Conservation (phyloP, 2,113 vertebrate genomes). For the Triplophysa tibetana region DNA sequence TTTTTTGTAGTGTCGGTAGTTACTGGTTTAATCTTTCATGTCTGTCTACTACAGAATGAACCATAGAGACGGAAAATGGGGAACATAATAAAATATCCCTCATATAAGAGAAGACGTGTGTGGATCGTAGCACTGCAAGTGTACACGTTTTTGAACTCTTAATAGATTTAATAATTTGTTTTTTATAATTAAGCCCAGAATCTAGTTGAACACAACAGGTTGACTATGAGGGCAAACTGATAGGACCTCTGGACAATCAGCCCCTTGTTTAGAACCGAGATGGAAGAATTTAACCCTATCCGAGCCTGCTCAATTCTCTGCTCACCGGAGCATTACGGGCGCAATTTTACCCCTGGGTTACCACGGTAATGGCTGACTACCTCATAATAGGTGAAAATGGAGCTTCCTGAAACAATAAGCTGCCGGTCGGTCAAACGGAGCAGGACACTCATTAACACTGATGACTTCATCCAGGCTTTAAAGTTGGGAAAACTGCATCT, state of each 20-base stretch:
- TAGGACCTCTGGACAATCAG: conserved; percentile 40
- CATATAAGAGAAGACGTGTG: not conserved
- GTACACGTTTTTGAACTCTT: not conserved
- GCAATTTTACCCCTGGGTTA: conserved; percentile 62
- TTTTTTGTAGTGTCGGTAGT: conserved; percentile 13
- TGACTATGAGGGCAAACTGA: conserved; percentile 9
- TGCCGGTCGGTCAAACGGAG: conserved; percentile 58
- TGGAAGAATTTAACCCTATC: conserved; percentile 54
- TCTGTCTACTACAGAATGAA: not conserved
- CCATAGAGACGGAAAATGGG: not conserved
- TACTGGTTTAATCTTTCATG: not conserved
- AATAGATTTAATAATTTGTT: not conserved
- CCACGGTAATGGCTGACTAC: conserved; percentile 65
- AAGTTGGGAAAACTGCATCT: not conserved
- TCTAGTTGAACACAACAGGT: conserved; percentile 20
- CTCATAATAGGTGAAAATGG: conserved; percentile 70
- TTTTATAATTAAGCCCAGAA: not conserved
- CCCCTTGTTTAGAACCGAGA: conserved; percentile 37
- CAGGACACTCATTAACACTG: conserved; percentile 65
- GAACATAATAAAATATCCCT: no score
- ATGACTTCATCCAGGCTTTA: conserved; percentile 65
- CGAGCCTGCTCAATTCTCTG: conserved; percentile 53
- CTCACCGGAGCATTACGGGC: conserved; percentile 60
- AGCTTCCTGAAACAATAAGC: conserved; percentile 64
- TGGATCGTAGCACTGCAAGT: not conserved